phyloP scores from a whole-genome alignment of 2,888 invertebrate species.

The Drosophila buzzatii region DNA sequence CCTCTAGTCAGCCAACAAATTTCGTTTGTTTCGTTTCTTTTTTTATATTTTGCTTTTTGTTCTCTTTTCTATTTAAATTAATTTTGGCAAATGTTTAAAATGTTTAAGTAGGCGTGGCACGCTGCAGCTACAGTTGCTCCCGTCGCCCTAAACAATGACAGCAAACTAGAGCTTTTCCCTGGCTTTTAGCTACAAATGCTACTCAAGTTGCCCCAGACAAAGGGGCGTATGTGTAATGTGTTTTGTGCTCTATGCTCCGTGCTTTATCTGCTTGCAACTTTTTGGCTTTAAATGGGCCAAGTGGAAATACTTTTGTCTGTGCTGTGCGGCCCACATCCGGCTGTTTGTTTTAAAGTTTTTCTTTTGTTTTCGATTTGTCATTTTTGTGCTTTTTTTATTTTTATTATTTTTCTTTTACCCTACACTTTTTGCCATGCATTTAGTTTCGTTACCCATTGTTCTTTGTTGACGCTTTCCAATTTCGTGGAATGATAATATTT shows the following conservation, averaged over 20 bases:
- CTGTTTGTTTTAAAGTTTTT: slow-evolving; percentile 45
- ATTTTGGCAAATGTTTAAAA: slow-evolving; percentile 67
- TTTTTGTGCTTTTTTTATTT: neutral
- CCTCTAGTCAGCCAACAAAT: slow-evolving; percentile 42
- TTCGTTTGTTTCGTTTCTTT: slow-evolving; percentile 29
- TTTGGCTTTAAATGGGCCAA: slow-evolving; percentile 28
- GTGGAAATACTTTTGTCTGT: slow-evolving; percentile 22
- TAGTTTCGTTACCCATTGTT: slow-evolving; percentile 17
- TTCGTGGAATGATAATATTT: slow-evolving; percentile 45
- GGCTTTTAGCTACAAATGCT: slow-evolving; percentile 46
- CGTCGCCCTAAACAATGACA: slow-evolving; percentile 13
- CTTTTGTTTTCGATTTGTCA: slow-evolving; percentile 11
- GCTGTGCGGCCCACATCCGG: slow-evolving; percentile 21
- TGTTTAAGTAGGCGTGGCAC: slow-evolving; percentile 64
- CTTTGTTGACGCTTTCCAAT: slow-evolving; percentile 21
- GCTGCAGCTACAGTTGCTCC: slow-evolving; percentile 1
- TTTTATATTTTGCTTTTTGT: slow-evolving; percentile 1
- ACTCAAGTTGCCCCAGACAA: slow-evolving; percentile 56
- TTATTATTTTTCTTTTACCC: neutral
- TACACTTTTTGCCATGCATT: slow-evolving; percentile 12
- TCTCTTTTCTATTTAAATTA: slow-evolving; percentile 73
- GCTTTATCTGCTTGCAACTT: slow-evolving; percentile 53
- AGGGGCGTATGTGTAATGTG: slow-evolving; percentile 73
- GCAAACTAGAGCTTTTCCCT: slow-evolving; percentile 32
- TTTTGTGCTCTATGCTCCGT: slow-evolving; percentile 21